These are phyloP conservation scores for Colinus virginianus DNA, from an alignment of 2,113 vertebrate genomes.

Conservation along the genomic window DNA sequence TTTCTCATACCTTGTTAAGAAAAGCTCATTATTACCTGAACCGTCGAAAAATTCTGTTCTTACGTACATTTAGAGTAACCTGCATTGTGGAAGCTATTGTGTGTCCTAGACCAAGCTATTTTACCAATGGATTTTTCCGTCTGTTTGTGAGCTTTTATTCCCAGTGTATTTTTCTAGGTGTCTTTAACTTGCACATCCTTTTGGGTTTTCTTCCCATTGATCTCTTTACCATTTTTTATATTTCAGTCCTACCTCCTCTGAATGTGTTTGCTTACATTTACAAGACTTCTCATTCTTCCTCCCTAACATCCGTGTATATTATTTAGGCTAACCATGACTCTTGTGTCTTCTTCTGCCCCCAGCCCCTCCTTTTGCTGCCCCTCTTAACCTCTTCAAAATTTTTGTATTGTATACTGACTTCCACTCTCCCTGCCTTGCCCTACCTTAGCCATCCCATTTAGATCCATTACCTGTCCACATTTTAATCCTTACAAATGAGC, in stretches of 20 bases:
- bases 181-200: constrained; percentile 8
- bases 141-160: not conserved
- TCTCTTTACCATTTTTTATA: not conserved
- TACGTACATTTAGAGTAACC: not conserved
- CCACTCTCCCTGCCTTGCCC: constrained; percentile 46
- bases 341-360: not conserved
- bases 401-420: constrained; percentile 64
- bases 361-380: constrained; percentile 45
- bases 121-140: not conserved
- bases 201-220: not conserved
- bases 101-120: not conserved
- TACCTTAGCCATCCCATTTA: constrained; percentile 20
- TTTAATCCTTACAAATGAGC: constrained; percentile 74
- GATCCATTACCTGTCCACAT: constrained; percentile 67
- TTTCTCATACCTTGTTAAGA: not conserved
- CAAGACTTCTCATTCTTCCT: constrained; percentile 32
- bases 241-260: not conserved
- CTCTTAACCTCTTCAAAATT: constrained; percentile 65
- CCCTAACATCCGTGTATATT: not conserved
- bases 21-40: not conserved
- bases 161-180: not conserved
- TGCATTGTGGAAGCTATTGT: not conserved
- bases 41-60: not conserved
- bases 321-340: constrained; percentile 31
- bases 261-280: constrained; percentile 55